These are phyloP conservation scores for Sphecodes monilicornis DNA, from an alignment of 2,888 invertebrate genomes.

Conservation along the genomic window DNA sequence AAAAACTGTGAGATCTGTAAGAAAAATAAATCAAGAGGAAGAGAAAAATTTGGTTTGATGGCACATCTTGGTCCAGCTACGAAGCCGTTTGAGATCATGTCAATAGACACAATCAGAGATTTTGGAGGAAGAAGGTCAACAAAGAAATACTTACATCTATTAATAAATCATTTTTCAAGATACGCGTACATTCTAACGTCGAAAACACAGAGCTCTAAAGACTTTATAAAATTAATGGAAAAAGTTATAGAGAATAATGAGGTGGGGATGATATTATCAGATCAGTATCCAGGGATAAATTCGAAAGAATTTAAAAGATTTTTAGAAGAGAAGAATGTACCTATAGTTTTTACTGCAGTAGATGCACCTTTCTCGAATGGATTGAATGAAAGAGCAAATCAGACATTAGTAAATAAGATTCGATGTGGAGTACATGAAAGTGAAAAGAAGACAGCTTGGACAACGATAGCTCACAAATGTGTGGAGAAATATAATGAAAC, in stretches of 20 bases:
- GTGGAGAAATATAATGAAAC: conserved; percentile 74
- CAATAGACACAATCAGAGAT: conserved; percentile 35
- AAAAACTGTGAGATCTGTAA: conserved; percentile 16
- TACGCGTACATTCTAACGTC: conserved; percentile 27
- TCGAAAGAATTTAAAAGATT: too few relatives aligned
- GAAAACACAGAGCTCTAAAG: conserved; percentile 20
- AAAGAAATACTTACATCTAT: conserved; percentile 24
- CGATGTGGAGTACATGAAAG: background rate
- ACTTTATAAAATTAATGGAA: conserved; percentile 27
- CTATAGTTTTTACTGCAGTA: too few relatives aligned
- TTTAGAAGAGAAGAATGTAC: too few relatives aligned
- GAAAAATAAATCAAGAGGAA: conserved; percentile 29
- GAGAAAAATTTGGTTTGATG: conserved; percentile 9
- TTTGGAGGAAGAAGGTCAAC: conserved; percentile 17
- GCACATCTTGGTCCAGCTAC: conserved; percentile 34
- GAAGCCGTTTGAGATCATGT: conserved; percentile 29
- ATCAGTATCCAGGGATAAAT: too few relatives aligned
- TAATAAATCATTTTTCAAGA: conserved; percentile 34
- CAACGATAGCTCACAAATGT: conserved; percentile 49
- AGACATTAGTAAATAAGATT: conserved; percentile 21
- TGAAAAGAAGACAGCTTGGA: background rate
- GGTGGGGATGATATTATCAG: conserved; percentile 17
- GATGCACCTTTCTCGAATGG: too few relatives aligned
- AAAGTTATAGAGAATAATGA: background rate
- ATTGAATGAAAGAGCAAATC: too few relatives aligned